Evolutionary conservation across 2,888 invertebrate genomes (phyloP).

Genomic region (Aleiodes leptofemur): DNA sequence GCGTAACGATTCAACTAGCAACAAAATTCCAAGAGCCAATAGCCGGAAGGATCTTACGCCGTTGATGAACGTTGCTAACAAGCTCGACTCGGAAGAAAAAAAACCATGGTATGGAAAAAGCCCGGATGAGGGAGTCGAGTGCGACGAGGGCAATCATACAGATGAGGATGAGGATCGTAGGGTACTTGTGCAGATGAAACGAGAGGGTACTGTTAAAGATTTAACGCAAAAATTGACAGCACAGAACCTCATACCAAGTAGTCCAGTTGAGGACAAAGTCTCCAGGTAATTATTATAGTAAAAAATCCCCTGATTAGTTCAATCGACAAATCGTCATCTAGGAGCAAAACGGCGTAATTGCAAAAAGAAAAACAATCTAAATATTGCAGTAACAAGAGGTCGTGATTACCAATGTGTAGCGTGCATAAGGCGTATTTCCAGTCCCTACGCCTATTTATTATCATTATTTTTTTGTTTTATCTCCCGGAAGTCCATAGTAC

Average conservation of each 20-base stretch:
- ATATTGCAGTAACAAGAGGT: too few relatives aligned
- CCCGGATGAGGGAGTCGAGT: conserved; percentile 79
- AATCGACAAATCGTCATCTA: too few relatives aligned
- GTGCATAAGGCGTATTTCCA: too few relatives aligned
- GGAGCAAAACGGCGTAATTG: too few relatives aligned
- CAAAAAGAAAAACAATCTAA: too few relatives aligned
- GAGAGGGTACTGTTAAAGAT: conserved; percentile 92
- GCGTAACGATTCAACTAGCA: conserved; percentile 68
- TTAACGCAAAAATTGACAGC: conserved; percentile 89
- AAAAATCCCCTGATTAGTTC: too few relatives aligned
- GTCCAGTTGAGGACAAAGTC: conserved; percentile 75
- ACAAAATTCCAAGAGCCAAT: conserved; percentile 70
- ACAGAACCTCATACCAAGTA: conserved; percentile 79
- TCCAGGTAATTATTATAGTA: conserved; percentile 65
- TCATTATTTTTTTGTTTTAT: too few relatives aligned
- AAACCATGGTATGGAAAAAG: conserved; percentile 76
- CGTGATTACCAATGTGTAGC: too few relatives aligned
- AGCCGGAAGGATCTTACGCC: conserved; percentile 78
- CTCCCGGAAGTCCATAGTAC: too few relatives aligned
- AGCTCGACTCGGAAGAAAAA: conserved; percentile 77
- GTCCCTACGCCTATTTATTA: too few relatives aligned
- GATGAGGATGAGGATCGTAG: conserved; percentile 79
- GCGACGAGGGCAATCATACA: conserved; percentile 76
- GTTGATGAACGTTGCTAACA: conserved; percentile 78
- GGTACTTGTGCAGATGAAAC: conserved; percentile 83